Percentiles rank a stretch among this genome's conserved stretches.
Evolutionary conservation across 37 sponge, comb jelly and placozoan genomes (phyloP).

Genomic region (Eunapius fragilis): DNA sequence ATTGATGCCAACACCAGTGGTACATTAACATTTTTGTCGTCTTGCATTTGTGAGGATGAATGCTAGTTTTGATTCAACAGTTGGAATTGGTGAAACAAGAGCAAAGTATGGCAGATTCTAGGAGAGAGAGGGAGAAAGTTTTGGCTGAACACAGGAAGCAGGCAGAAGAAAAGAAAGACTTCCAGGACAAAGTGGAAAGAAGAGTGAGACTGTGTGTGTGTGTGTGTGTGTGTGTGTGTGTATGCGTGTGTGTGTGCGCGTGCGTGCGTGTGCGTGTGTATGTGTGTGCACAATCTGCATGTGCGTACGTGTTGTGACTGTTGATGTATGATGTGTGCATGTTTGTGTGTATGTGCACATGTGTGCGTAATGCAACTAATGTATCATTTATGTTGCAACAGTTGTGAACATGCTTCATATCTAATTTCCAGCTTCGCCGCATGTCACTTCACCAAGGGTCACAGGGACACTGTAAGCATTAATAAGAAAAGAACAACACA

Average conservation of each 20-base stretch:
- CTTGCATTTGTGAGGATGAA: neutral
- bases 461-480: neutral
- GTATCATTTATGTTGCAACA: too few relatives aligned
- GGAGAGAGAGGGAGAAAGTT: slow-evolving; percentile 85
- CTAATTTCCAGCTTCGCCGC: neutral
- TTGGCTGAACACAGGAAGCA: slow-evolving; percentile 84
- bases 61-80: slow-evolving; percentile 1
- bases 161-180: slow-evolving; percentile 95
- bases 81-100: slow-evolving; percentile 77
- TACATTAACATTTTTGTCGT: too few relatives aligned
- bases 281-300: too few relatives aligned
- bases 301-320: too few relatives aligned
- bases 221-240: neutral
- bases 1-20: too few relatives aligned
- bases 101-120: slow-evolving; percentile 57
- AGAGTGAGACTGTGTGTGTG: slow-evolving; percentile 61
- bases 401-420: neutral
- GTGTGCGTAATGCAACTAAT: too few relatives aligned
- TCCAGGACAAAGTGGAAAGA: slow-evolving; percentile 91
- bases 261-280: too few relatives aligned
- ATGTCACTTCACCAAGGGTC: neutral
- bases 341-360: neutral
- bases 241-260: too few relatives aligned
- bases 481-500: neutral
- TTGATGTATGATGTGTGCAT: too few relatives aligned